Evolutionary conservation across 2,113 vertebrate species (phyloP), one percentile per base, ranked within the genome.

Genomic region (Heliornis fulica): DNA sequence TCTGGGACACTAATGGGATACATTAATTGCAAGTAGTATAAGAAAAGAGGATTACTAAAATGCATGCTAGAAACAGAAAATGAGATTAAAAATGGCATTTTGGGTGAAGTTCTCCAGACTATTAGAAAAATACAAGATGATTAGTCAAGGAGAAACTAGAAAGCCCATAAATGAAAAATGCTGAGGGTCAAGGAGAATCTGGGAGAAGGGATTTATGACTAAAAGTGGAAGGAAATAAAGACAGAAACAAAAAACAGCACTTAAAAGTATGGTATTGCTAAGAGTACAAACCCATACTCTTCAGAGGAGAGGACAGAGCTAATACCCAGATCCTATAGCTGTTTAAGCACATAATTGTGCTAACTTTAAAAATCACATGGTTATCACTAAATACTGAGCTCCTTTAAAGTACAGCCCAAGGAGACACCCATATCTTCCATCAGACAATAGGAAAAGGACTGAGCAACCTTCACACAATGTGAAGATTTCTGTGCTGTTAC

Each of bases 21-120:
- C 83, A 70, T 95, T 97, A 95, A 96, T 95, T 96, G 93, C 81
- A 95, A 95, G 85, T 54, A 85, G 90, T 82, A 78, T 93, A 95
- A 91, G 88, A 94, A 96, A 95, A 96, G 94, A 90, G 89, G 96
- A 97, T 97, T 97, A 97, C 83, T 90, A 93, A 94, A 96, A 95
- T 63, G 75, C 68, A 79, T 74, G 65, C 78, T 96, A 57, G 83
- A 96, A 97, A 96, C 81, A 94, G 92, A 97, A 97, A 97, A 97
- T 91, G 87, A 95, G 94, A 97, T 97, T 97, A 72, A 97, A 97
- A 95, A 90, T 83, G 83, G 88, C 56, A 95, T 96, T 94, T 96
- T 92, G 66, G 90, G 81, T 93, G 51, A 94, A 95, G 75, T 97
- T 94, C 90, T 90, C 81, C 53, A 93, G 53, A 56, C 83, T 95